Evolutionary conservation across 2,797 vertebrate genomes (phyloP), one percentile per base, ranked within the genome.

Genomic region (Hephaestus fuliginosus): DNA sequence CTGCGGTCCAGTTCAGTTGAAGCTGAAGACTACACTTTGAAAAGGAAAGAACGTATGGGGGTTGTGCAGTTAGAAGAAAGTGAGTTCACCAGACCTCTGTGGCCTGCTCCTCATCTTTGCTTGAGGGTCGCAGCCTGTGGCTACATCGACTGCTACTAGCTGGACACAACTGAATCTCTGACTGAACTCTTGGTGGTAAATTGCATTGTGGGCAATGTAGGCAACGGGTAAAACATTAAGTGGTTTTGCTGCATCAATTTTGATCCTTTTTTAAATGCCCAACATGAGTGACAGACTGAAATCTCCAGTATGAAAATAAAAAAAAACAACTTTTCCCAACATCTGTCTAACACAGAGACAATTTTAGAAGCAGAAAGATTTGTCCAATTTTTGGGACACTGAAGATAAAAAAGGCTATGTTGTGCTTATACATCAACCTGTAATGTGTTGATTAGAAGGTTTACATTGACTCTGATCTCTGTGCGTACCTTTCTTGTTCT

Each of bases 401-500:
- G 18, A 13, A 25, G 8, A 2, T 1, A 10, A 43, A 68, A 61
- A 14, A 11, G 15, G 0, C 3, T 14, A 33, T 36, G 18, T n/a
- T n/a, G 0, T 2, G 41, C 28, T 68, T 53, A n/a, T 33, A 55
- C 18, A 13, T 30, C n/a, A 63, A 7, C 4, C 28, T 9, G 12
- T 20, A 17, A 41, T n/a, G 17, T 12, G 41, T 13, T 28, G 14
- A 41, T 55, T 20, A 41, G 9, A 6, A 12, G 13, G 14, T 56
- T 33, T 5, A 13, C 5, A 13, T 12, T 36, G 20, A 43, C n/a
- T 20, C 15, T 61, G 17, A 22, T 25, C 60, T 72, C 15, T 44
- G 1, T 52, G 48, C 41, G 8, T 74, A 96, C 96, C 96, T 92
- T 96, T 96, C 92, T 96, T 96, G 90, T 96, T 96, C 90, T 96